A percentile compares a stretch with the other conserved stretches of the same genome.
These are phyloP conservation scores for Prionailurus bengalensis DNA, from an alignment of 2,113 vertebrate species.

Conservation along the genomic window DNA sequence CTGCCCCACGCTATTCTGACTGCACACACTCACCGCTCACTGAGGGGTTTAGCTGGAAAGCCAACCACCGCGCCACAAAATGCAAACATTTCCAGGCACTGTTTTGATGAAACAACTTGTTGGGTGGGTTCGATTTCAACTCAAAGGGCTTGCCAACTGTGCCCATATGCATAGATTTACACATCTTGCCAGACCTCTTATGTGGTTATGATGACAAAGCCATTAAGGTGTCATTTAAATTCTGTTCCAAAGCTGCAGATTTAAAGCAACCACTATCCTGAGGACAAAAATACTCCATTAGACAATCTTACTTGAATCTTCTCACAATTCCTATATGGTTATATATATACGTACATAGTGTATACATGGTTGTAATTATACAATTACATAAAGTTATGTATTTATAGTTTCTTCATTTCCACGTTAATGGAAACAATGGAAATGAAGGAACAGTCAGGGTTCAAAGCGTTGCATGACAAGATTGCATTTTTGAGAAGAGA, in stretches of 20 bases:
- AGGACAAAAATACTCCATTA: background rate
- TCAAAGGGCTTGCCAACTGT: slow-evolving; percentile 48
- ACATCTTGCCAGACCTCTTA: slow-evolving; percentile 56
- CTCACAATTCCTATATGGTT: background rate
- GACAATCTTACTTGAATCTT: slow-evolving; percentile 21
- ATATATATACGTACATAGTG: background rate
- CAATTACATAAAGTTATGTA: background rate
- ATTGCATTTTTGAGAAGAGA: slow-evolving; percentile 34
- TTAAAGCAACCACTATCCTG: background rate
- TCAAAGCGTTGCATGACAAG: background rate
- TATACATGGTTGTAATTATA: background rate
- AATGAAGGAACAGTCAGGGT: background rate
- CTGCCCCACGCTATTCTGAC: background rate
- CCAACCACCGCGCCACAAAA: background rate
- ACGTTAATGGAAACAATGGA: slow-evolving; percentile 28
- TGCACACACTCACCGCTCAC: background rate
- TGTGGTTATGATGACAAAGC: slow-evolving; percentile 64
- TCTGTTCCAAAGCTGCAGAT: background rate
- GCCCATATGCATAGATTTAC: slow-evolving; percentile 14
- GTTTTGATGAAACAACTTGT: slow-evolving; percentile 66
- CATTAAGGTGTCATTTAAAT: slow-evolving; percentile 60
- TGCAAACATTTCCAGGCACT: slow-evolving; percentile 36
- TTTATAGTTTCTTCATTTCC: slow-evolving; percentile 22
- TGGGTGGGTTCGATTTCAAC: slow-evolving; percentile 58
- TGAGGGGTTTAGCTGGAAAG: background rate